Base-by-base conservation (phyloP, 2,797 vertebrate genomes). In the Taenioides sp. region DNA sequence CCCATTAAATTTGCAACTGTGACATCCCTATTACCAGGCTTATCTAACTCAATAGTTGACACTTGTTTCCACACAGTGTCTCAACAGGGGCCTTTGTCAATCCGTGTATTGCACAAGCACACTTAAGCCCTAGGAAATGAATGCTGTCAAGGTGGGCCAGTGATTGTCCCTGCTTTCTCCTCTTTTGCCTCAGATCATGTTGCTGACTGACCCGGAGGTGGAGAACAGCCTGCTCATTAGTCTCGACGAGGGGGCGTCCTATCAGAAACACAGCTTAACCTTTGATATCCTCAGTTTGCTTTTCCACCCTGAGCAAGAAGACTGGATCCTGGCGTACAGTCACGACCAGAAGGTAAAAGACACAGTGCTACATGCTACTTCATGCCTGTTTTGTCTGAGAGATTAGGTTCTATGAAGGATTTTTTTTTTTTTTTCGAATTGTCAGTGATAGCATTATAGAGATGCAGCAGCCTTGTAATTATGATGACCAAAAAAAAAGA, bases 171-270 rank as follows among this genome's bases (percentile, higher is more conserved):
- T 17, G 34, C 23, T 28, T 16, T 87, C 79, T 88, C 66, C 64
- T 88, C 82, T 91, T 55, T 47, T 47, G 43, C 86, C 82, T 59
- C 76, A 98, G 96, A 98, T 98, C 85, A 97, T 98, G 96, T 88
- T 98, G 65, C 92, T 97, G 86, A 98, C 96, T 37, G 97, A 98
- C 91, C 96, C 96, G 0, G 97, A 98, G 93, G 95, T 98, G 78
- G 96, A 98, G 86, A 98, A 94, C 92, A 97, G 96, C 40, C 91
- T 98, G 77, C 88, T 98, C 90, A 97, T 98, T 94, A 98, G 97
- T 90, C 95, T 96, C 54, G 96, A 98, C 67, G 96, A 98, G 92
- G 96, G 96, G 28, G 97, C 97, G 67, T 96, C 96, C 66, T 98
- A 98, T 86, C 96, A 97, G 89, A 97, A 97, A 84, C 95, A 98